Base-by-base conservation (phyloP, 1,140 invertebrate genomes). In the Cotesia typhae region DNA sequence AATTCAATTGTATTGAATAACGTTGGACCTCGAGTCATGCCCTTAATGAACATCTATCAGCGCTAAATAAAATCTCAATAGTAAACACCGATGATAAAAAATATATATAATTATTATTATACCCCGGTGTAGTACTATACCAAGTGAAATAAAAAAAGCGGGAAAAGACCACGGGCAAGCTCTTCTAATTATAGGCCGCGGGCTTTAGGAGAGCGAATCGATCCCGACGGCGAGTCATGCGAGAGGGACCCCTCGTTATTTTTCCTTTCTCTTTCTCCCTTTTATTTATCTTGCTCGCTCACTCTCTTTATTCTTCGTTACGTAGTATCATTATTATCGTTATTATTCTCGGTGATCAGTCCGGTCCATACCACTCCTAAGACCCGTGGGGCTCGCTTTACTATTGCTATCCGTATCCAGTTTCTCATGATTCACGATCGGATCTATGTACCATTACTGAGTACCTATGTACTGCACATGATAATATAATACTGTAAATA, bases 171-270 rank as follows among this genome's bases (percentile, higher is more conserved):
- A 41, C n/a, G 52, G 67, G 10, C 17, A 55, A 71, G 64, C 59
- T 63, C 64, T 63, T 71, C 73, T 74, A 74, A 74, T 74, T 74
- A 71, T 74, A 74, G 73, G 65, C 67, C 65, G 69, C 51, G 51
- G 66, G 70, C 73, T 74, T 74, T 71, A 67, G 65, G 69, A 60
- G 60, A 68, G 71, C 37, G 57, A 74, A 74, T 74, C 73, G 73
- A 74, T 74, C 70, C 65, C 52, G 55, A 61, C 35, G 9, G 57
- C 67, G 52, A 37, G 38, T 51, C 36, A 10, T n/a, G 28, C 59
- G 60, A 67, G 12, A 52, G 61, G 60, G 14, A 47, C 66, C 67
- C 70, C 17, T 10, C 17, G 57, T 67, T 35, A 59, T 59, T 38
- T 41, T 70, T 36, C 38, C 68, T 67, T 41, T 28, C 28, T 28